Base-by-base conservation (phyloP, 2,113 vertebrate genomes). In the Podarcis cretensis region DNA sequence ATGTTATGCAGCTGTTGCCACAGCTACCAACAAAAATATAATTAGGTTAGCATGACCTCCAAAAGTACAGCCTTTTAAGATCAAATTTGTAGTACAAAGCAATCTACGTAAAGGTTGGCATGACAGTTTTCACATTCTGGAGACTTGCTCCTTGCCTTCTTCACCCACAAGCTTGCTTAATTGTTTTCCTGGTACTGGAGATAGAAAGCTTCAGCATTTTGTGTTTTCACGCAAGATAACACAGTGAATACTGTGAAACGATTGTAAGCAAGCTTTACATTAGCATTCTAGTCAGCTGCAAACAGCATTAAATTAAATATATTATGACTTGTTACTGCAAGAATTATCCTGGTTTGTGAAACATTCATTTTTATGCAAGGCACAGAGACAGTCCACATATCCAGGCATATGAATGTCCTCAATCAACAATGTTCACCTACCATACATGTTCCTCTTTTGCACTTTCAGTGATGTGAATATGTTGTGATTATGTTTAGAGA, bases 21-120 rank as follows among this genome's bases (percentile, higher is more conserved):
- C 91, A 92, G 89, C 88, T 48, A 83, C 89, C 78, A 93, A 87
- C 7, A 91, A 69, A 77, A 89, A 84, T 79, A 86, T 92, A 94
- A 93, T 92, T 86, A 92, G 66, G 88, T 95, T 91, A 91, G 48
- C 1, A 71, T 86, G 83, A 93, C 94, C 79, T 95, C 81, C 73
- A 71, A 57, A 94, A 84, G 27, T 85, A 35, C 5, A 85, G 30
- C 6, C 81, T 81, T 65, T 90, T 89, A 89, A 90, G 21, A 89
- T 88, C 27, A 92, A 91, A 92, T 69, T 85, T 57, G 35, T 73
- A 92, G 86, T 76, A 37, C 1, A 86, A 90, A 93, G 89, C 20
- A 84, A 88, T 75, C 75, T 66, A 77, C 77, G 77, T 86, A 83
- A 81, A 59, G 71, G 7, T 86, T 90, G 87, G 78, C 48, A 81